Evolutionary conservation across 2,797 vertebrate species (phyloP), one percentile per base, ranked within the genome.

Genomic region (Amblyraja radiata): DNA sequence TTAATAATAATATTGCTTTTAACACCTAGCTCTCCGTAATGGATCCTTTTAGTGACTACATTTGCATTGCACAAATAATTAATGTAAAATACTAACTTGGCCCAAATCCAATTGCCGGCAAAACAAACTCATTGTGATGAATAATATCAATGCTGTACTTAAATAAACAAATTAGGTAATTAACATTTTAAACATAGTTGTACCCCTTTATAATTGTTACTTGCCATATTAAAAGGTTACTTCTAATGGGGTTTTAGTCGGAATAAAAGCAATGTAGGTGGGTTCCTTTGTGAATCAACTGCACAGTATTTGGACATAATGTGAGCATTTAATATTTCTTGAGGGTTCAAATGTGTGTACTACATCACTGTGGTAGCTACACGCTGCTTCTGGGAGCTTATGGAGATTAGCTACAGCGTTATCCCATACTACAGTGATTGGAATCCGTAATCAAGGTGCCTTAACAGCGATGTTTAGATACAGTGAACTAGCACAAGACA

Each of bases 51-150:
- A 93, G 93, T 94, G 93, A 93, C 81, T 93, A 39, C 93, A 93
- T 83, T 63, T 7, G 93, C 93, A 93, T 81, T 63, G 46, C 25
- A 81, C 28, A 93, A 93, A 94, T 93, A 93, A 93, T 94, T 93
- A 93, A 94, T 93, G 84, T 58, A 77, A 93, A 91, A 78, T 88
- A 93, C 93, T 8, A 93, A 68, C 83, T 93, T 90, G 90, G 93
- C 91, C 14, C 2, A 1, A 92, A 54, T 92, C 73, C 90, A 92
- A 92, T 92, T 92, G 28, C 10, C 25, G 54, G 90, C 68, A 92
- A 92, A 92, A 46, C 71, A 92, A 92, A 76, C 71, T 92, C 73
- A 73, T 92, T 92, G 68, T 76, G 76, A 76, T 73, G 68, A 91
- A 91, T 71, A 32, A 74, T 91, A 74, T 91, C 90, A 91, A 73